Percentiles rank a stretch among this genome's conserved stretches.
phyloP scores from a whole-genome alignment of 2,113 vertebrate species.

The Dermatemys mawii region DNA sequence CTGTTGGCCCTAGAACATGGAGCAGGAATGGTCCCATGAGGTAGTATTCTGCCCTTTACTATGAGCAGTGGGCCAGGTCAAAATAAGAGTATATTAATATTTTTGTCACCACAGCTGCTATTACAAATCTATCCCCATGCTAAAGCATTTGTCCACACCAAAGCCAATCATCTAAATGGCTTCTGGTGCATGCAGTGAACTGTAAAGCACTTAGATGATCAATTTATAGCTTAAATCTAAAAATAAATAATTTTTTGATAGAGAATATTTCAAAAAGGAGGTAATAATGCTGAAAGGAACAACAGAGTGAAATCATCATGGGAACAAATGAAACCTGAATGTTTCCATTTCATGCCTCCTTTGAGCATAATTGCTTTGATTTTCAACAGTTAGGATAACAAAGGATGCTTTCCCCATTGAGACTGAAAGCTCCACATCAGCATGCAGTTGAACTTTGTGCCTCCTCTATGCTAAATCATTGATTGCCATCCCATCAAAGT shows the following conservation, averaged over 20 bases:
- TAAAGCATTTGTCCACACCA: not conserved
- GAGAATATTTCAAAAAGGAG: not conserved
- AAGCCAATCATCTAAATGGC: not conserved
- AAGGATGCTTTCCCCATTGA: not conserved
- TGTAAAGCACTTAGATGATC: constrained; percentile 5
- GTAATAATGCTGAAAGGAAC: not conserved
- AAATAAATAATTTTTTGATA: not conserved
- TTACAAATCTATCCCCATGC: not conserved
- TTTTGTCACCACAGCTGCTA: not conserved
- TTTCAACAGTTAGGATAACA: not conserved
- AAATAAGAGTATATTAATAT: not conserved
- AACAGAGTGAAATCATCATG: not conserved
- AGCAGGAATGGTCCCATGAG: not conserved
- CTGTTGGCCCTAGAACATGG: not conserved
- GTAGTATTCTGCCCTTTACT: not conserved
- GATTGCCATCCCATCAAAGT: constrained; percentile 48
- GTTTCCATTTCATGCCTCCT: not conserved
- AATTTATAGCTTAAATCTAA: not conserved
- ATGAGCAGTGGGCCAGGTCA: not conserved
- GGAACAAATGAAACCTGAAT: not conserved
- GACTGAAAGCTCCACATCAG: not conserved
- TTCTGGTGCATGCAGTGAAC: not conserved
- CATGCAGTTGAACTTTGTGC: constrained; percentile 26
- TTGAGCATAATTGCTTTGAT: not conserved
- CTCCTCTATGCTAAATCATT: constrained; percentile 53